Percentiles rank a stretch among this genome's conserved stretches.
Evolutionary conservation across 2,797 vertebrate species (phyloP).

Genomic region (Channallabes apus): DNA sequence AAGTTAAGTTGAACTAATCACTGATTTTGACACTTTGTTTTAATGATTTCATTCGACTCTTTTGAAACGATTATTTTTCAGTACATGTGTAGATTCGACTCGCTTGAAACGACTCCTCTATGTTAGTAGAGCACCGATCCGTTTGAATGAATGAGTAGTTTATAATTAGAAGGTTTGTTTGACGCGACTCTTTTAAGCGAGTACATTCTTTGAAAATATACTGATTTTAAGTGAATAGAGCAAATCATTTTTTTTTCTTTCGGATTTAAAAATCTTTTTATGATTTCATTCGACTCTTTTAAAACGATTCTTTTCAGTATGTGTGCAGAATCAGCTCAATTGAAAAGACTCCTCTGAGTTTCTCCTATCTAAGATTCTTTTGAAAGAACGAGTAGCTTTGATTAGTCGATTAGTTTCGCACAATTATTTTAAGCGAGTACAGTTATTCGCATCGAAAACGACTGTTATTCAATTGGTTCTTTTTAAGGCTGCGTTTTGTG

Average conservation of each 20-base stretch:
- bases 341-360: neutral
- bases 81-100: too few species aligned
- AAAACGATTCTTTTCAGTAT: neutral
- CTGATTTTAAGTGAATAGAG: neutral
- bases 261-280: too few species aligned
- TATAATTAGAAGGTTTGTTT: neutral
- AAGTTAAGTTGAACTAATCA: too few species aligned
- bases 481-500: neutral
- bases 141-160: neutral
- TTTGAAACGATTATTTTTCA: too few species aligned
- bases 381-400: neutral
- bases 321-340: neutral
- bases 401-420: neutral
- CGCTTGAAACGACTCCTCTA: too few species aligned
- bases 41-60: too few species aligned
- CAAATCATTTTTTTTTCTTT: too few species aligned
- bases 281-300: too few species aligned
- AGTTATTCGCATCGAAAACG: neutral
- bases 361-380: neutral
- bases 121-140: neutral
- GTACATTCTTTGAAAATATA: neutral
- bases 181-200: neutral
- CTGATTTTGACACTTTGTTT: too few species aligned
- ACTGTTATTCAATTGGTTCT: neutral
- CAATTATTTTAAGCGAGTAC: neutral